Evolutionary conservation across 1,140 invertebrate genomes (phyloP).

Genomic region (Marisa cornuarietis): DNA sequence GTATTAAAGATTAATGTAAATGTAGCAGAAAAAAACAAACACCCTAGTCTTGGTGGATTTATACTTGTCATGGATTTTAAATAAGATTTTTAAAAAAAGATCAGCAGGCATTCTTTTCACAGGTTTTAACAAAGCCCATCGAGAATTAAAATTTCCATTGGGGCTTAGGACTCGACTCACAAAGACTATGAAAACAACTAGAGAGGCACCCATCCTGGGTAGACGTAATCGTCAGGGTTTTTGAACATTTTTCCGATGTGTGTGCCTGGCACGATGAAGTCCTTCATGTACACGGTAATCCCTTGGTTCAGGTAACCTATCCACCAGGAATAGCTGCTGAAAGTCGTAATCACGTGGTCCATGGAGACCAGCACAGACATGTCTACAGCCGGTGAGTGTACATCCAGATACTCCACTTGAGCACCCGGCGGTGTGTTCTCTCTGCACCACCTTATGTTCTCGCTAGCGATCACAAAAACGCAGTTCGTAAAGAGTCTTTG

Average conservation of each 20-base stretch:
- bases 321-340: slow-evolving; percentile 50
- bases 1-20: too few species aligned
- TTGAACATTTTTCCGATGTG: background rate
- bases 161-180: too few species aligned
- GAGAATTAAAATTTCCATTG: too few species aligned
- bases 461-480: slow-evolving; percentile 40
- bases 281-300: slow-evolving; percentile 36
- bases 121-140: too few species aligned
- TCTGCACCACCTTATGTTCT: slow-evolving; percentile 38
- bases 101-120: too few species aligned
- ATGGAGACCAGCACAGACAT: slow-evolving; percentile 35
- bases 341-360: slow-evolving; percentile 49
- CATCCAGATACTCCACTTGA: slow-evolving; percentile 21
- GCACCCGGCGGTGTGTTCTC: background rate
- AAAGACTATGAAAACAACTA: too few species aligned
- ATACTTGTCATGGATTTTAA: too few species aligned
- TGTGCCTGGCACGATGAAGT: slow-evolving; percentile 25
- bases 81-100: too few species aligned
- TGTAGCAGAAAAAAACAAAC: too few species aligned
- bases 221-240: slow-evolving; percentile 10
- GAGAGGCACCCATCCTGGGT: slow-evolving; percentile 16
- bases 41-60: too few species aligned
- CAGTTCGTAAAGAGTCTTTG: slow-evolving; percentile 18
- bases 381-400: slow-evolving; percentile 44
- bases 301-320: slow-evolving; percentile 45